phyloP scores from a whole-genome alignment of 2,113 vertebrate species.

The Ctenomys sociabilis region DNA sequence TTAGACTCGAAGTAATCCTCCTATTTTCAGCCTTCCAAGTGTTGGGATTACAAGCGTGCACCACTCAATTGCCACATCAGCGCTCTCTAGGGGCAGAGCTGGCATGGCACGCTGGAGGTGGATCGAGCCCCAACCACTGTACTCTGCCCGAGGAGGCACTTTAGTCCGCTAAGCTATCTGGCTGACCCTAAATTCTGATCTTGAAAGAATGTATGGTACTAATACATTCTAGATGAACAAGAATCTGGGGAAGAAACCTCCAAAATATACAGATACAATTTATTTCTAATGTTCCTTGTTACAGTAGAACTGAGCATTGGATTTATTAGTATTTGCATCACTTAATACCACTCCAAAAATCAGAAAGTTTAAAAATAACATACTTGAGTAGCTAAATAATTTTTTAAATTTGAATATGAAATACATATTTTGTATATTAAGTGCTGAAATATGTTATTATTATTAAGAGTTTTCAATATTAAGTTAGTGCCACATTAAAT shows the following conservation, averaged over 20 bases:
- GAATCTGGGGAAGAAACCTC: background rate
- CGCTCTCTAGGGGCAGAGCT: too few species aligned
- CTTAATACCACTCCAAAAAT: background rate
- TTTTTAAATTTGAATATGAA: background rate
- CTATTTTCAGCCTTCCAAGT: too few species aligned
- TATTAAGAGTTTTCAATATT: background rate
- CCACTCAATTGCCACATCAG: too few species aligned
- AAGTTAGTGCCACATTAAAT: background rate
- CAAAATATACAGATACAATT: background rate
- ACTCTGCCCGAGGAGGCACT: too few species aligned
- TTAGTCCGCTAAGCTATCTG: too few species aligned
- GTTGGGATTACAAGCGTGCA: too few species aligned
- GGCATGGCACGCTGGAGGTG: too few species aligned
- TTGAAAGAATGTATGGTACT: background rate
- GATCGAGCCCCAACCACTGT: too few species aligned
- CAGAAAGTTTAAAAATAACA: background rate
- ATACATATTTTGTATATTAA: background rate
- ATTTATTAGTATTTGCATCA: background rate
- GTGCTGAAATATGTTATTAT: background rate
- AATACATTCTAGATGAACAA: background rate
- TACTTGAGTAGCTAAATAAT: background rate
- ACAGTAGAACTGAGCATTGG: background rate
- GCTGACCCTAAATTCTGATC: background rate
- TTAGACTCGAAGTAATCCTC: too few species aligned
- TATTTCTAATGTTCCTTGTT: background rate